A percentile compares a stretch with the other conserved stretches of the same genome.
Evolutionary conservation across 2,113 vertebrate species (phyloP).

Genomic region (Carettochelys insculpta): DNA sequence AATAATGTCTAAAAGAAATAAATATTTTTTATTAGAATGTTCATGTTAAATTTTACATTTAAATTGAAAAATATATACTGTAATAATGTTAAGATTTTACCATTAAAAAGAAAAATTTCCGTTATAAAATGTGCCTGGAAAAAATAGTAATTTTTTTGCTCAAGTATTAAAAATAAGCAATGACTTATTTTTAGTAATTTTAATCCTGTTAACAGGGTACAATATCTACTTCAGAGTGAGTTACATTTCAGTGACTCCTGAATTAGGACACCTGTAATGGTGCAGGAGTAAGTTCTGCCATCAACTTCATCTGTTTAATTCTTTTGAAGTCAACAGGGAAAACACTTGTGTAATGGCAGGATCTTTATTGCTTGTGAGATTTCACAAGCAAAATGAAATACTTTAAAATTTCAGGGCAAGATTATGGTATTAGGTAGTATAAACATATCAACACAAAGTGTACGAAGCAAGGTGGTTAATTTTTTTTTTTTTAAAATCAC

Average conservation of each 20-base stretch:
- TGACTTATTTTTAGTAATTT: neutral
- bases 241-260: neutral
- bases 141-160: neutral
- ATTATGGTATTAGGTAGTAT: neutral
- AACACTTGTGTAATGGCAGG: neutral
- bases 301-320: neutral
- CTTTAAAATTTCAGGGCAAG: neutral
- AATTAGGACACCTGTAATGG: neutral
- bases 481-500: no score
- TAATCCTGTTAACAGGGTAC: neutral
- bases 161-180: neutral
- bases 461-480: no score
- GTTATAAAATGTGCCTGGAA: neutral
- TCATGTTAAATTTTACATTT: neutral
- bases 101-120: neutral
- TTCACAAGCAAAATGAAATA: neutral
- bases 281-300: neutral
- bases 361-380: neutral
- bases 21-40: neutral
- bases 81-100: neutral
- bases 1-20: constrained; percentile 87
- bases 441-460: neutral
- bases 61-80: neutral
- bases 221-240: neutral
- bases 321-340: neutral